Percentiles rank a stretch among this genome's conserved stretches.
phyloP scores from a whole-genome alignment of 2,113 vertebrate species.

The Struthio camelus region DNA sequence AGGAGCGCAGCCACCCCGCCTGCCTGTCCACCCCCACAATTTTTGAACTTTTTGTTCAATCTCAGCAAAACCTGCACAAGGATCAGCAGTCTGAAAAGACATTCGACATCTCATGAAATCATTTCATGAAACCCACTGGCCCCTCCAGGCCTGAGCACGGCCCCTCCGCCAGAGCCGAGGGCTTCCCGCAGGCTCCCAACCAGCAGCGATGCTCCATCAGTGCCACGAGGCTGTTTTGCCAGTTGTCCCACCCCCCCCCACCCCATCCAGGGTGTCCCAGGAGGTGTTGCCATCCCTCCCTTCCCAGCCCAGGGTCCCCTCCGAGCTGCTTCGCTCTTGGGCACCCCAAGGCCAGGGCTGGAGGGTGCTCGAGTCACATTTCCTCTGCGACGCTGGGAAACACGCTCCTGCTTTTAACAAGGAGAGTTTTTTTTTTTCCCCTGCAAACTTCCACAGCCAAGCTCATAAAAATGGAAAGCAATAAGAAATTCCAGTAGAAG shows the following conservation, averaged over 20 bases:
- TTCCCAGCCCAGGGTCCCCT: neutral
- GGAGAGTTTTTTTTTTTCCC: neutral
- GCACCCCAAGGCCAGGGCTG: constrained; percentile 8
- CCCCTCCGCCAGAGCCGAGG: too few species aligned
- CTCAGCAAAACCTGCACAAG: accelerated
- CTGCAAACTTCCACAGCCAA: constrained; percentile 61
- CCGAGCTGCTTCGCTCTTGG: neutral
- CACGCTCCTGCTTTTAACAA: constrained; percentile 57
- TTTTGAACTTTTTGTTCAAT: neutral
- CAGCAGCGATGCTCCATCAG: neutral
- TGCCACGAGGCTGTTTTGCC: neutral
- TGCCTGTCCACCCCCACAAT: neutral
- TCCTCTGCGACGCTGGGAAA: constrained; percentile 77
- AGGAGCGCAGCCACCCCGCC: neutral
- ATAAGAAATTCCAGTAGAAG: constrained; percentile 37
- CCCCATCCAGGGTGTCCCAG: neutral
- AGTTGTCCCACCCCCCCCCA: too few species aligned
- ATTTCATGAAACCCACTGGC: neutral
- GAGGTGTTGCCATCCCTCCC: neutral
- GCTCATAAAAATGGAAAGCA: constrained; percentile 55
- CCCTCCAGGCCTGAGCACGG: neutral
- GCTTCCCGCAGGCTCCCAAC: neutral
- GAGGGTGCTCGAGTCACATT: constrained; percentile 58
- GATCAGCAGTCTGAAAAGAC: neutral
- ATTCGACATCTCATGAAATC: neutral